Evolutionary conservation across 2,888 invertebrate genomes (phyloP), one percentile per base, ranked within the genome.

Genomic region (Leptopilina myrica): DNA sequence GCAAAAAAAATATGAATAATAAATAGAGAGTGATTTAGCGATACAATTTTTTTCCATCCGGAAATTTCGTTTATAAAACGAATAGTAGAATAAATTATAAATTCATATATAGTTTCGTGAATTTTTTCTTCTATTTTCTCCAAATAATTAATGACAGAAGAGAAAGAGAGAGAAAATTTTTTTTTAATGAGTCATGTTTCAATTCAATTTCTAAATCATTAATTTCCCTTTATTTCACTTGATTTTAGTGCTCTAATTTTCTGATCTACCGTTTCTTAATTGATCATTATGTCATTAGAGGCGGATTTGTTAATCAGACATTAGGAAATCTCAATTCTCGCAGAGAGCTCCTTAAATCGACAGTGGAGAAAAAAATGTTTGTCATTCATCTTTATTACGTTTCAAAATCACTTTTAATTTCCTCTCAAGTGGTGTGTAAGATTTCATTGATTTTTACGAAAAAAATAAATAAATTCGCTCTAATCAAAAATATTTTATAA

Each of bases 171-270:
- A 33, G 33, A 33, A 3, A 33, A 33, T 0, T 33, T 56, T 73
- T 26, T 73, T 73, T 26, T 73, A 26, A 56, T n/a, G 33, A 73
- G 53, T 73, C 73, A 73, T 33, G 73, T 26, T 73, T 73, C n/a
- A 56, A 33, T 73, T 73, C 33, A 33, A 8, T 14, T 26, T 73
- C 14, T 49, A 11, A 33, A 26, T 73, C 73, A 33, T 56, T 73
- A 53, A 73, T 73, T 62, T 15, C 7, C 20, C 62, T 62, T 20
- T n/a, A 20, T 8, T 9, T 2, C 20, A 20, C 33, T 26, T 56
- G 14, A 1, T 26, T 69, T 33, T 14, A 69, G 59, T 26, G 49
- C 33, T 33, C 49, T n/a, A n/a, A 66, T 15, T 43, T 66, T 12
- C 43, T 14, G 33, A 49, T 8, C 56, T 56, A 56, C 26, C 20